Conservation (phyloP, 2,888 invertebrate genomes). For the Diogma glabrata region DNA sequence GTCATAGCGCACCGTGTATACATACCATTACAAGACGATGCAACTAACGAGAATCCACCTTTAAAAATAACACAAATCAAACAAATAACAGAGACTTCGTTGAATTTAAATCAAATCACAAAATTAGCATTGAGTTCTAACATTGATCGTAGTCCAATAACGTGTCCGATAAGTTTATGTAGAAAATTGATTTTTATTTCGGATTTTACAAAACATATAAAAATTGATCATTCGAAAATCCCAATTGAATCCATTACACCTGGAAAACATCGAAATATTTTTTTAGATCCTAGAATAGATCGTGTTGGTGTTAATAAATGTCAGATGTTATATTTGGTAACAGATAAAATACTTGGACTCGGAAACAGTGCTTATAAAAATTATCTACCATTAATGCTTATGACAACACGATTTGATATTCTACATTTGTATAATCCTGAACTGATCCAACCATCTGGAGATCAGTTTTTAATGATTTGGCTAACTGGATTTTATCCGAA, state of each 20-base stretch:
- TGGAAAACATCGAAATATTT: slow-evolving; percentile 26
- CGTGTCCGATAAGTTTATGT: slow-evolving; percentile 27
- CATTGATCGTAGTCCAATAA: slow-evolving; percentile 24
- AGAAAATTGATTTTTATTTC: slow-evolving; percentile 24
- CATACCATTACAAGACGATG: no score
- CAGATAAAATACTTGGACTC: slow-evolving; percentile 24
- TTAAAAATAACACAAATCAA: neutral
- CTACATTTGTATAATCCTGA: slow-evolving; percentile 17
- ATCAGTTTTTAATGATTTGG: slow-evolving; percentile 26
- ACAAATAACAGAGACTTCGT: no score
- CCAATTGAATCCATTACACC: slow-evolving; percentile 27
- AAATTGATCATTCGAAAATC: slow-evolving; percentile 25
- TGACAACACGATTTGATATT: slow-evolving; percentile 25
- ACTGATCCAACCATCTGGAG: neutral
- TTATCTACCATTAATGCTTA: slow-evolving; percentile 27
- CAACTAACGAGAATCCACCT: no score
- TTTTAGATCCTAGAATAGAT: slow-evolving; percentile 24
- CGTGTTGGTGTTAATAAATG: slow-evolving; percentile 23
- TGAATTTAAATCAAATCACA: neutral
- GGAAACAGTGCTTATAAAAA: slow-evolving; percentile 23
- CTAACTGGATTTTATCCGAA: slow-evolving; percentile 25
- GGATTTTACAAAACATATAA: slow-evolving; percentile 28
- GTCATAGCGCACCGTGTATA: no score
- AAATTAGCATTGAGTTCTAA: slow-evolving; percentile 15
- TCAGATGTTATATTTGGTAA: slow-evolving; percentile 26